phyloP scores from a whole-genome alignment of 2,797 vertebrate genomes.

The Crenichthys baileyi region DNA sequence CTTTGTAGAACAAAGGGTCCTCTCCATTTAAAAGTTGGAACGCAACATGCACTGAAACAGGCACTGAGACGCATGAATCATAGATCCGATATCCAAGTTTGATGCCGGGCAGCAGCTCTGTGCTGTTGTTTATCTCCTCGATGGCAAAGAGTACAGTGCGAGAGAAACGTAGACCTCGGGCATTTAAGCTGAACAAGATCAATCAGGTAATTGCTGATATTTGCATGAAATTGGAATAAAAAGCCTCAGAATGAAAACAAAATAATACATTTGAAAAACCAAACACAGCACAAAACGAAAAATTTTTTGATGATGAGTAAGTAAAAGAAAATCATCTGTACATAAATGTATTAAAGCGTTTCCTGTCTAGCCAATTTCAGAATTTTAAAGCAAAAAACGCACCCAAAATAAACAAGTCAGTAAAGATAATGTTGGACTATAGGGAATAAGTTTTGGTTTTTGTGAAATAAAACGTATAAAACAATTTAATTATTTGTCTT shows the following conservation, averaged over 20 bases:
- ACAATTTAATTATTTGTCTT: background rate
- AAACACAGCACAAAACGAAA: background rate
- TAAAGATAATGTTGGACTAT: too few relatives aligned
- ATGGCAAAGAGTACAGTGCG: constrained; percentile 65
- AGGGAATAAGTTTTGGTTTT: background rate
- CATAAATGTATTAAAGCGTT: background rate
- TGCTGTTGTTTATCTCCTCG: constrained; percentile 70
- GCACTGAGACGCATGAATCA: constrained; percentile 64
- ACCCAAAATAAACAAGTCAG: background rate
- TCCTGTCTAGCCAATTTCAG: background rate
- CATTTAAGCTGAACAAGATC: constrained; percentile 69
- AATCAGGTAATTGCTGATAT: background rate
- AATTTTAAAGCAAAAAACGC: background rate
- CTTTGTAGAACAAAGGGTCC: background rate
- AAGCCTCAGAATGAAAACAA: too few relatives aligned
- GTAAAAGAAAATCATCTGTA: background rate
- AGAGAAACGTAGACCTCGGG: constrained; percentile 55
- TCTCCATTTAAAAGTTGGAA: constrained; percentile 58
- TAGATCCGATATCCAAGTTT: constrained; percentile 66
- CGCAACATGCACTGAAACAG: constrained; percentile 42
- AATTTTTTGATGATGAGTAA: background rate
- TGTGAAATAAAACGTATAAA: background rate
- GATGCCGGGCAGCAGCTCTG: constrained; percentile 54
- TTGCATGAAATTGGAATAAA: background rate
- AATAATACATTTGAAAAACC: too few relatives aligned